Conservation (phyloP, 2,888 invertebrate species). For the Petrophora chlorosata region DNA sequence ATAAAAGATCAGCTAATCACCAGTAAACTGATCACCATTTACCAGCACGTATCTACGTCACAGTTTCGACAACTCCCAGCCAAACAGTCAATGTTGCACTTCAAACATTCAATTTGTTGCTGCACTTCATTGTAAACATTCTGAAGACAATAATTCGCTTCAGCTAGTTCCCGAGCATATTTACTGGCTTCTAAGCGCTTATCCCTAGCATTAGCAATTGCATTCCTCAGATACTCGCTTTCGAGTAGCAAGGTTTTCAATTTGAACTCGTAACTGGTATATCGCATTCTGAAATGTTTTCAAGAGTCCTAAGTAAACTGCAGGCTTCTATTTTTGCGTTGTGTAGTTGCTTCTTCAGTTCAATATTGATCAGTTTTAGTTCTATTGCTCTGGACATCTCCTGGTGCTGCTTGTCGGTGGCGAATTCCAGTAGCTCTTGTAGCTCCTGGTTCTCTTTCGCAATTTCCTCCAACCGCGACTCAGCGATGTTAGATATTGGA, state of each 20-base stretch:
- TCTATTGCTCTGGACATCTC: constrained; percentile 74
- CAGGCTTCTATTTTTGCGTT: constrained; percentile 10
- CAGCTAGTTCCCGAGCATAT: constrained; percentile 55
- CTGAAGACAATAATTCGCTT: constrained; percentile 61
- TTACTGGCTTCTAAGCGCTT: constrained; percentile 59
- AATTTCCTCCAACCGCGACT: too few relatives aligned
- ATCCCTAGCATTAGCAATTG: constrained; percentile 50
- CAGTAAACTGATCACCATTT: too few relatives aligned
- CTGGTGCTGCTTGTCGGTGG: constrained; percentile 69
- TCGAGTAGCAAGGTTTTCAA: constrained; percentile 48
- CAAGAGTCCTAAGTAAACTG: not conserved
- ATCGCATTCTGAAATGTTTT: too few relatives aligned
- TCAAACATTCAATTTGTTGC: constrained; percentile 48
- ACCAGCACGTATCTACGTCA: too few relatives aligned
- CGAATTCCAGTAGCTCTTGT: too few relatives aligned
- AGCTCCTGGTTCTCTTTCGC: too few relatives aligned
- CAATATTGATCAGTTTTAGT: constrained; percentile 57
- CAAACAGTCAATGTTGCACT: constrained; percentile 14
- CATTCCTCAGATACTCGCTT: constrained; percentile 51
- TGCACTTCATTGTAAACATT: constrained; percentile 52
- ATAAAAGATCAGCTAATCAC: too few relatives aligned
- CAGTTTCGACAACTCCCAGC: too few relatives aligned
- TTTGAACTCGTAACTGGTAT: constrained; percentile 28
- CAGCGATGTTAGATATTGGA: too few relatives aligned
- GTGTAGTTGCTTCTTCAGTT: constrained; percentile 50